Evolutionary conservation across 2,113 vertebrate species (phyloP).

Genomic region (Triplophysa tibetana): DNA sequence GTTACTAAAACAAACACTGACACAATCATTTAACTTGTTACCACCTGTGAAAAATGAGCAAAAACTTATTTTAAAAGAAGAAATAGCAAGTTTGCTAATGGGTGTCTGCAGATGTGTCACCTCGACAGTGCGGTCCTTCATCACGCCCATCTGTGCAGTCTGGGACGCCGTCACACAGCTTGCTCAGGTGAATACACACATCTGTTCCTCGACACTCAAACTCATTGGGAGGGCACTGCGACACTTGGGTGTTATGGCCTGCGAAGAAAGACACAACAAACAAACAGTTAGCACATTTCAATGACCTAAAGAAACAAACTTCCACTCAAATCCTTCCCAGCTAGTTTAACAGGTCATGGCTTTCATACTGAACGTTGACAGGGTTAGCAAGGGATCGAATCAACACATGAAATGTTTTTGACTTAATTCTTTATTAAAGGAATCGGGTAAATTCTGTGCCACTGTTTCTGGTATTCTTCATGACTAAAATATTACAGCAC

Average conservation of each 20-base stretch:
- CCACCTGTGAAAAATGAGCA: no score
- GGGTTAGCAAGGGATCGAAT: neutral
- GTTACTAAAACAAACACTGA: neutral
- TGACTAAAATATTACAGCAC: no score
- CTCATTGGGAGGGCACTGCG: conserved; percentile 90
- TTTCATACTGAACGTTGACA: neutral
- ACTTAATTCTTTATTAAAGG: no score
- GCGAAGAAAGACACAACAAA: conserved; percentile 43
- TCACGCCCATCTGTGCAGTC: conserved; percentile 90
- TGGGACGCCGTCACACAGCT: conserved; percentile 83
- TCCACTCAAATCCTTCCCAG: neutral
- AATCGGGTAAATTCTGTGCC: no score
- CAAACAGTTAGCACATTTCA: conserved; percentile 29
- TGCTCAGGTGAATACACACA: conserved; percentile 89
- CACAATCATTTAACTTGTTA: neutral
- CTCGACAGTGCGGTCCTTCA: conserved; percentile 89
- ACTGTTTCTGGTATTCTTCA: no score
- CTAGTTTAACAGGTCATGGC: conserved; percentile 14
- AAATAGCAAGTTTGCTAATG: neutral
- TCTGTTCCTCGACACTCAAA: conserved; percentile 89
- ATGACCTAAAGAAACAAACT: neutral
- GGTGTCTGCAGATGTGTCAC: conserved; percentile 64
- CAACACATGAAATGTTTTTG: neutral
- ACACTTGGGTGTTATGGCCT: conserved; percentile 88
- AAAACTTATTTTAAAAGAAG: no score